Evolutionary conservation across 1,140 invertebrate genomes (phyloP), one percentile per base, ranked within the genome.

Genomic region (Ceratoteleas bidentatus): DNA sequence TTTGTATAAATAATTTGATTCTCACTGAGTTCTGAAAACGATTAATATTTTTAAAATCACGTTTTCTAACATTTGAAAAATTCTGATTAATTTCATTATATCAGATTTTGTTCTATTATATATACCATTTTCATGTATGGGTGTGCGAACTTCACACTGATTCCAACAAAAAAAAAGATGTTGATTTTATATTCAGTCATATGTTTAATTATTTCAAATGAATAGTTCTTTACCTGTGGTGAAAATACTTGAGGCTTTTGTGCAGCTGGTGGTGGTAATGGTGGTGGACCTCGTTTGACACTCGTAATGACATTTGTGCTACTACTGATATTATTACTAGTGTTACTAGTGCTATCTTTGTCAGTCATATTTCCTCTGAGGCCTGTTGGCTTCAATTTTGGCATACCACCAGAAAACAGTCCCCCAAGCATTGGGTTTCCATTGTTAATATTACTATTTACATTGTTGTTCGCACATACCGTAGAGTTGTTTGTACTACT

Each of bases 371-470:
- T 87, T 6, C 86, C 87, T 83, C 92, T 89, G 54, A 92, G 87
- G 74, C 95, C 95, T 60, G 95, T 96, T 43, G 96, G 93, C 88
- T 95, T 96, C 54, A 97, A 91, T 90, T 96, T 97, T 61, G 96
- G 96, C 94, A 97, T 97, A 52, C 96, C 96, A 58, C 95, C 96
- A 77, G 96, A 94, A 91, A 97, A 97, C 34, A 97, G 91, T 43
- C 95, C 96, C 65, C 95, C 96, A 47, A 97, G 91, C 50, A 93
- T 92, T 34, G 93, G 90, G 56, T 91, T 92, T 52, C 91, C 91
- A 87, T 91, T 91, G 65, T 85, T 90, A 76, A 87, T 87, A 74
- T 78, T 90, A 83, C 78, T 91, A 65, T 87, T 91, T 15, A 90
- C 91, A 89, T 89, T 93, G 60, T 69, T 88, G 47, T 83, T 86